These are phyloP conservation scores for Pararge aegeria DNA, from an alignment of 1,140 invertebrate species.

Conservation along the genomic window DNA sequence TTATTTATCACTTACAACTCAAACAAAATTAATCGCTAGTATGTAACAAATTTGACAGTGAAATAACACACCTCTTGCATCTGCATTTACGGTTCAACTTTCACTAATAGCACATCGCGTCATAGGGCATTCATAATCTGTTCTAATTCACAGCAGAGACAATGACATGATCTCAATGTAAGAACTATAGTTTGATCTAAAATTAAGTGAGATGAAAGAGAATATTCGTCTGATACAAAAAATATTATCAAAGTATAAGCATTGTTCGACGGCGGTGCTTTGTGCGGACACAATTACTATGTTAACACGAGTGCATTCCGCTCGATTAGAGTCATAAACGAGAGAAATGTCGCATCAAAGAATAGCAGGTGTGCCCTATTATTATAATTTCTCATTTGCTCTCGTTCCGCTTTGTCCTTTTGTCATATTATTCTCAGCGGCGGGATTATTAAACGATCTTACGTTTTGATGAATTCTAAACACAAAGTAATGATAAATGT, in stretches of 20 bases:
- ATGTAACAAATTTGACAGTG: background rate
- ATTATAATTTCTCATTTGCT: slow-evolving; percentile 75
- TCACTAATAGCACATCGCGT: background rate
- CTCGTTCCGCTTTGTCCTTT: slow-evolving; percentile 55
- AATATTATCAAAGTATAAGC: slow-evolving; percentile 64
- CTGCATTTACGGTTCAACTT: background rate
- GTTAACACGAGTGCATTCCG: slow-evolving; percentile 68
- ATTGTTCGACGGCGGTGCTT: slow-evolving; percentile 66
- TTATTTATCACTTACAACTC: slow-evolving; percentile 65
- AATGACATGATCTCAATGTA: slow-evolving; percentile 74
- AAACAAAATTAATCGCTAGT: slow-evolving; percentile 13
- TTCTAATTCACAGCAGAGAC: slow-evolving; percentile 50
- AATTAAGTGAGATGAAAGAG: slow-evolving; percentile 75
- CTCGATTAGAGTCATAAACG: slow-evolving; percentile 78
- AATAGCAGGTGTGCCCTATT: slow-evolving; percentile 77
- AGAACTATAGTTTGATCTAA: slow-evolving; percentile 74
- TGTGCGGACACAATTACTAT: slow-evolving; percentile 64
- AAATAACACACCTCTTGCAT: background rate
- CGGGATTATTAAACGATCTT: slow-evolving; percentile 43
- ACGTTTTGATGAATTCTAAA: slow-evolving; percentile 8
- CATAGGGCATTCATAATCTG: slow-evolving; percentile 28
- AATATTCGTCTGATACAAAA: slow-evolving; percentile 72
- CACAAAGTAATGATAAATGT: background rate
- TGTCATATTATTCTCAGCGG: slow-evolving; percentile 46
- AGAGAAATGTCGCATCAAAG: slow-evolving; percentile 77